Conservation (phyloP, 2,113 vertebrate species). For the Podarcis cretensis region DNA sequence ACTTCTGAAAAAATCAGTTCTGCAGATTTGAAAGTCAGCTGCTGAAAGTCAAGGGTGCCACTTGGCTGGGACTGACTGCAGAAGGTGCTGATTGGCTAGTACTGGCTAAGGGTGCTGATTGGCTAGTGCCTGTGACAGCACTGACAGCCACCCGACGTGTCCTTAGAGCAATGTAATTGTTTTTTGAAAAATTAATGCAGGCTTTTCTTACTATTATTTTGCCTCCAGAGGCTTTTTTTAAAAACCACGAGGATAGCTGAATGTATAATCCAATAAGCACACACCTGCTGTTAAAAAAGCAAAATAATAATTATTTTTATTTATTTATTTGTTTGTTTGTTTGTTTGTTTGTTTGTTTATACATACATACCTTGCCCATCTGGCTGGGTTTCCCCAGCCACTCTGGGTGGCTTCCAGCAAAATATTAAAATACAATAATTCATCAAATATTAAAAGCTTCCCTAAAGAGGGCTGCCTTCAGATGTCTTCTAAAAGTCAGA, state of each 20-base stretch:
- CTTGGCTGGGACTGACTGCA: neutral
- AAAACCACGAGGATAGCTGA: neutral
- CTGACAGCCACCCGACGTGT: no score
- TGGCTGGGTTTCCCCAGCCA: no score
- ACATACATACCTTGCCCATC: no score
- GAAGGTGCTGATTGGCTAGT: neutral
- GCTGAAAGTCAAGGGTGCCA: no score
- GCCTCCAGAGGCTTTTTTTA: neutral
- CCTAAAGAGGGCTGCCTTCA: no score
- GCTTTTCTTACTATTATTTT: neutral
- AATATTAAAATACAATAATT: no score
- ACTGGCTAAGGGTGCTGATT: neutral
- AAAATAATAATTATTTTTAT: no score
- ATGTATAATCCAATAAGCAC: neutral
- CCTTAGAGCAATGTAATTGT: neutral
- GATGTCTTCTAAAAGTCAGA: no score
- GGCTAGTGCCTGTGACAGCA: neutral
- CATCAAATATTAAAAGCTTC: no score
- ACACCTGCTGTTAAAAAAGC: neutral
- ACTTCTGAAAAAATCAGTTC: neutral
- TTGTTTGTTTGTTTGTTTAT: no score
- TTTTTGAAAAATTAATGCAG: neutral
- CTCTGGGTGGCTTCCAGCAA: no score
- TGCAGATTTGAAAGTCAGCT: neutral
- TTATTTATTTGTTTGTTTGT: no score